Base-by-base conservation (phyloP, 2,113 vertebrate genomes). In the Callipepla californica region DNA sequence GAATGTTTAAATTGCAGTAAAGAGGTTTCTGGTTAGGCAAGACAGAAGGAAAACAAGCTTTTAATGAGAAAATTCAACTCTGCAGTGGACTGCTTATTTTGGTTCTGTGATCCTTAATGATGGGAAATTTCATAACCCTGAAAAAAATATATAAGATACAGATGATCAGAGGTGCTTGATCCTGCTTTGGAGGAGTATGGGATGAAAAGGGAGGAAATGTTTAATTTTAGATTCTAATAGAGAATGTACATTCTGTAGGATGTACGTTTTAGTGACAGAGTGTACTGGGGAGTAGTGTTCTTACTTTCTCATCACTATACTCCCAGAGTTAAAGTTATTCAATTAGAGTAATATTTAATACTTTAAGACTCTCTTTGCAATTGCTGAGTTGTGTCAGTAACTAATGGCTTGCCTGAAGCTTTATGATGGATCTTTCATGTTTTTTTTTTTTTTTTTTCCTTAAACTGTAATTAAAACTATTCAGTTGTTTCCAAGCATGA, bases 401-500 rank as follows among this genome's bases (percentile, higher is more conserved):
- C 36, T 85, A 89, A 69, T 74, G 67, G 85, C 75, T 92, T 85
- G 50, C 63, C 63, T 91, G 45, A 76, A 95, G 91, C 87, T 80
- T 89, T 77, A 26, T 94, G 85, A 91, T 80, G 45, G 48, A 66
- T 89, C 45, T 94, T 92, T 67, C 40, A 77, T 55, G 5, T 16
- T 93, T 89, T 80, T 40, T 32, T 16, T 93, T 89, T 80, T 40
- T 32, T 51, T 51, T 50, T 51, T 53, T 53, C 48, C 66, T 67
- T 91, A 89, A 92, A n/a, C 58, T 85, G 95, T 92, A 94, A 85
- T 95, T 92, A 91, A 94, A 95, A 53, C 50, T 85, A 9, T 76
- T 94, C 75, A 80, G 58, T 59, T 82, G 67, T 85, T 95, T 87
- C 81, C 58, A 82, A 76, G 81, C 81, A 45, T 82, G 81, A 91